A percentile compares a stretch with the other conserved stretches of the same genome.
Conservation (phyloP, 2,113 vertebrate species). For the Conger conger region DNA sequence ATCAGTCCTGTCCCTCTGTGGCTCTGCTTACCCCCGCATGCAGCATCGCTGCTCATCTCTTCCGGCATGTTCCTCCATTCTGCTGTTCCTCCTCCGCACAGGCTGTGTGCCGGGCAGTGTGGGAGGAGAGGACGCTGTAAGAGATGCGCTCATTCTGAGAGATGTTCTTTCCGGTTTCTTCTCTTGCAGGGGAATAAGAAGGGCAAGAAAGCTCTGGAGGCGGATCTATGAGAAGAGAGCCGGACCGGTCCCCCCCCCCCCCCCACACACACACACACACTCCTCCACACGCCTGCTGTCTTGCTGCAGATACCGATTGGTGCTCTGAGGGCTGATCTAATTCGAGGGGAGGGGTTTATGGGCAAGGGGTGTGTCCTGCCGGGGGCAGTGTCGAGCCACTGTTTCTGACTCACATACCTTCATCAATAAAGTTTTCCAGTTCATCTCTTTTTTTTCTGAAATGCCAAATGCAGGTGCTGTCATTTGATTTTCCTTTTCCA, state of each 20-base stretch:
- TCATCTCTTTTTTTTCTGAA: constrained; percentile 30
- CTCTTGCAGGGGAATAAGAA: constrained; percentile 82
- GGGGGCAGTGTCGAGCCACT: not conserved
- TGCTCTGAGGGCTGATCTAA: constrained; percentile 25
- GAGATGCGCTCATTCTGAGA: not conserved
- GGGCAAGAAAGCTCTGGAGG: constrained; percentile 78
- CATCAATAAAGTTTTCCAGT: constrained; percentile 13
- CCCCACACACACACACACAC: not conserved
- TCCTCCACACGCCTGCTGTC: not conserved
- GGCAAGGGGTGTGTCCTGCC: not conserved
- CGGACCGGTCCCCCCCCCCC: constrained; percentile 16
- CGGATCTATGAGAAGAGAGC: constrained; percentile 73
- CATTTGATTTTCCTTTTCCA: constrained; percentile 35
- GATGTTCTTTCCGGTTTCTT: constrained; percentile 33
- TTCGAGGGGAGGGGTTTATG: constrained; percentile 4
- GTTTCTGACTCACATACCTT: not conserved
- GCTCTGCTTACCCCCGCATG: no score
- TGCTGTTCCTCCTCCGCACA: no score
- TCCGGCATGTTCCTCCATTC: no score
- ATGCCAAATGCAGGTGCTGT: constrained; percentile 46
- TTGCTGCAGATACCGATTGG: constrained; percentile 6
- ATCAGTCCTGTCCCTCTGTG: not conserved
- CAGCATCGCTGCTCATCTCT: no score
- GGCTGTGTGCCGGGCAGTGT: constrained; percentile 26
- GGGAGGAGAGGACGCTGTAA: no score